Evolutionary conservation across 2,888 invertebrate species (phyloP), one percentile per base, ranked within the genome.

Genomic region (Diachrysia chrysitis): DNA sequence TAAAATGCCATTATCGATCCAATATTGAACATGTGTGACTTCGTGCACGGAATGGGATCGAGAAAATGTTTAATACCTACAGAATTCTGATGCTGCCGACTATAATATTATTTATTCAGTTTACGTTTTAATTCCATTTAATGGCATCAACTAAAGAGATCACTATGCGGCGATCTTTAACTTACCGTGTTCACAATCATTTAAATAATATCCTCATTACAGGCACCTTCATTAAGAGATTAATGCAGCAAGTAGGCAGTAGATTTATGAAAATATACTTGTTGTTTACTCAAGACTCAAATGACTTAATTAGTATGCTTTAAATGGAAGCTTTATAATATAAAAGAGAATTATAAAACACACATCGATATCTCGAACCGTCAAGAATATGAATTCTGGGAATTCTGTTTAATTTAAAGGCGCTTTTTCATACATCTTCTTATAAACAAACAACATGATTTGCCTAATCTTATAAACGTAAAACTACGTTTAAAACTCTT

Each of bases 1-100:
- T 85, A 84, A 84, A 85, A 85, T 74, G 66, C 77, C 76, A 79
- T 82, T 79, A 81, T 76, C 63, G 79, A 69, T 74, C 64, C 67
- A 10, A 68, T 75, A 78, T 71, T 71, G 68, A 68, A 65, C 69
- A 68, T 64, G 67, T 66, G 59, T 68, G 74, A 67, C 63, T 58
- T 66, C 71, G 80, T 71, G 69, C 51, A 2, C 35, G 14, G 64
- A 73, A 77, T 77, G 66, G 68, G 63, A 53, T 37, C 57, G 57
- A 73, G 62, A 66, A 60, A 66, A 66, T 66, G 29, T 56, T 37
- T 58, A 62, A 23, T 69, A 62, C 42, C 16, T 19, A 19, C 6
- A 37, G 53, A 58, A 67, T 66, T 17, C 58, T 54, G 48, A 29
- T 7, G 29, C 58, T 56, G 48, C 48, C 55, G 68, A 61, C 69